Base-by-base conservation (phyloP, 2,797 vertebrate genomes). In the Monodelphis domestica region DNA sequence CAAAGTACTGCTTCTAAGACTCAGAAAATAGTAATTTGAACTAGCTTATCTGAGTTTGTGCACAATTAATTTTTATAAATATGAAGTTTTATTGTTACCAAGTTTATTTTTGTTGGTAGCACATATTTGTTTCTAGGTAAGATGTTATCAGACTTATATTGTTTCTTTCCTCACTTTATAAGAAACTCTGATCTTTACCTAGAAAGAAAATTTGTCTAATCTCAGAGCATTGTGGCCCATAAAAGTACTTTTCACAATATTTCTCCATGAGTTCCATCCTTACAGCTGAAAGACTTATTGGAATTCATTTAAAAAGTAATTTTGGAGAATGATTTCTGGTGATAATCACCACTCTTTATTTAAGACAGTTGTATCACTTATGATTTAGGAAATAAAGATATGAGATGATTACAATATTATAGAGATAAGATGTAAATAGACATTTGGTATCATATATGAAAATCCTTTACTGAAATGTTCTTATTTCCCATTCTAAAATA, bases 151-250 rank as follows among this genome's bases (percentile, higher is more conserved):
- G 91, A 88, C n/a, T 91, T 91, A 89, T 2, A 92, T 24, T 5
- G 21, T 89, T 91, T 29, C 53, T 91, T 56, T 95, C 4, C 91
- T 93, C 2, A 87, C 28, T 51, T 95, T 93, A 52, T 90, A 50
- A 89, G 87, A 92, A 89, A 56, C 45, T 24, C 70, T 92, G 45
- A 21, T 54, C n/a, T 95, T 91, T 89, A 0, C 4, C 38, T 57
- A 91, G 29, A 95, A 94, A 87, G 54, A 89, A 24, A 91, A 87
- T 94, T 91, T 91, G 38, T 28, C 59, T 92, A 92, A 88, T 90
- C 45, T 14, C 87, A 84, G 38, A 78, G 26, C 90, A 59, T 5
- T 57, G 28, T 50, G 12, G 24, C 84, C 12, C 57, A 93, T 94
- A 92, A 90, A 96, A 50, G 94, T 87, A 95, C 45, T 21, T 63